Conservation (phyloP, 2,888 invertebrate genomes). For the Ceramica pisi region DNA sequence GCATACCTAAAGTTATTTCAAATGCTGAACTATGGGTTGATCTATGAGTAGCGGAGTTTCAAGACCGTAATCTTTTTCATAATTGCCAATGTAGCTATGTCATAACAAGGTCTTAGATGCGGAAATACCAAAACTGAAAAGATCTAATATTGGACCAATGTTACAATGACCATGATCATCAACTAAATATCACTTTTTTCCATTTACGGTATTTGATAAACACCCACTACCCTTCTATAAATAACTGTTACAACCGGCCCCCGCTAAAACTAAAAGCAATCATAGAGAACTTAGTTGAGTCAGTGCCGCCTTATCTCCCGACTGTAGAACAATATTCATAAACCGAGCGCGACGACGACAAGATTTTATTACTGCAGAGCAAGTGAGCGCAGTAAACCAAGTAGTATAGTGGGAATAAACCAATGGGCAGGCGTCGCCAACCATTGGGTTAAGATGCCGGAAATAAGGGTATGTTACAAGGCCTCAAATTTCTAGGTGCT, state of each 20-base stretch:
- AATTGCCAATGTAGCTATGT: neutral
- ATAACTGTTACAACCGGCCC: constrained; percentile 10
- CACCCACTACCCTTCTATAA: neutral
- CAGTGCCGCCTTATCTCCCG: constrained; percentile 81
- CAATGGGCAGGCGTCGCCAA: constrained; percentile 74
- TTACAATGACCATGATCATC: too few relatives aligned
- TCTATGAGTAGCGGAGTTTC: neutral
- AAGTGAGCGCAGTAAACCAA: constrained; percentile 76
- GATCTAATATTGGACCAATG: too few relatives aligned
- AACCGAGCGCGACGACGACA: constrained; percentile 79
- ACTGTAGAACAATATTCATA: constrained; percentile 83
- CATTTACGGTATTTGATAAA: neutral
- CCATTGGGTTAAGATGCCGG: constrained; percentile 38
- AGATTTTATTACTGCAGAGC: constrained; percentile 86
- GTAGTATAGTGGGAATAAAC: constrained; percentile 80
- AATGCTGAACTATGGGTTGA: too few relatives aligned
- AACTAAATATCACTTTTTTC: neutral
- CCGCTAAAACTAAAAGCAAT: constrained; percentile 54
- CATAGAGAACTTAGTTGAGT: constrained; percentile 67
- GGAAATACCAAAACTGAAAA: too few relatives aligned
- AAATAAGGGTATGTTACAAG: too few relatives aligned
- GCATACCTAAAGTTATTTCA: too few relatives aligned
- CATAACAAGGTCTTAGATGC: too few relatives aligned
- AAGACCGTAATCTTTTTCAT: neutral
- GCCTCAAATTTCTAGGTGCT: too few relatives aligned